Evolutionary conservation across 2,797 vertebrate genomes (phyloP), one percentile per base, ranked within the genome.

Genomic region (Pipistrellus nathusii): DNA sequence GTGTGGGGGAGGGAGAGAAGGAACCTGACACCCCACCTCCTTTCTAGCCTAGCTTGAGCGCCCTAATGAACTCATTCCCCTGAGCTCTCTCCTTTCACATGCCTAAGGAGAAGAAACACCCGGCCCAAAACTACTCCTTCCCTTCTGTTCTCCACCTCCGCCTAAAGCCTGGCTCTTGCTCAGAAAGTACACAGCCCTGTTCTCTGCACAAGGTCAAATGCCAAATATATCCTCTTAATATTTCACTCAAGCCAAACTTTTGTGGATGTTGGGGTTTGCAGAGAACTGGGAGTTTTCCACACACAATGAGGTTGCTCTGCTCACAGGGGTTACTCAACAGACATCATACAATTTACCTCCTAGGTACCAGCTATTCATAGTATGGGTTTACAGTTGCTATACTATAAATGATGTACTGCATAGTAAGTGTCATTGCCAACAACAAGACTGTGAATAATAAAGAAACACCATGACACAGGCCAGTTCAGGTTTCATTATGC

Each of bases 231-330:
- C 97, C 90, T 88, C 66, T 94, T 95, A 25, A 80, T 71, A 95
- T 59, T 84, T 35, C 86, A 93, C 94, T 92, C 93, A 93, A 96
- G 78, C 35, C 91, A 91, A 96, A 51, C 44, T 69, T 97, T 95
- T 83, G 68, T 46, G 23, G 77, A 91, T 27, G 75, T 96, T 0
- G 46, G 94, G 69, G 48, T 82, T 68, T 1, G 2, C 80, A 81
- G 78, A 95, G 68, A 81, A 48, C 46, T 55, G 15, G 55, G 41
- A 84, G 88, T 73, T 83, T 90, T 68, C 69, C 80, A 66, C 59
- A 23, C 8, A 48, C 55, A 25, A 35, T n/a, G 88, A 91, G 41
- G 78, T 64, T 12, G 12, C 75, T 80, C 68, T 18, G 48, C n/a
- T 85, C 71, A 20, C 32, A 93, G 71, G 92, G 41, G 30, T 44